Evolutionary conservation across 2,797 vertebrate genomes (phyloP), one percentile per base, ranked within the genome.

Genomic region (Streptopelia turtur): DNA sequence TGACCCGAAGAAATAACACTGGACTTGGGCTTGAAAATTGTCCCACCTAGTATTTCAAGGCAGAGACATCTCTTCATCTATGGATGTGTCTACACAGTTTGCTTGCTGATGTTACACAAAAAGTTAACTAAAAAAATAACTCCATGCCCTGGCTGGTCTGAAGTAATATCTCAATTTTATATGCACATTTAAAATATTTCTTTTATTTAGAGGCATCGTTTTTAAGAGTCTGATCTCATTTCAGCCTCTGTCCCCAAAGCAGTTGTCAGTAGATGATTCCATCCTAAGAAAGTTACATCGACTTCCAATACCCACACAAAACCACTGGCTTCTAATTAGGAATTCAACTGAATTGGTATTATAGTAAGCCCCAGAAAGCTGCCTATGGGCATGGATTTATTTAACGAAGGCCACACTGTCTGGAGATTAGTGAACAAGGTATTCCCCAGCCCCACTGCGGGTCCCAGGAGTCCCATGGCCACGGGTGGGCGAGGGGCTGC

Each of bases 341-440:
- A 95, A 96, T 92, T 87, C 90, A 89, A 72, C 57, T 68, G 83
- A 92, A 89, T 89, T 85, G 87, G 61, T 87, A 95, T 92, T 89
- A 81, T 72, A 93, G 94, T 94, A 79, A 96, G 71, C n/a, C 66
- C 50, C 74, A 76, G 72, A 92, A 95, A 95, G 87, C 69, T 86
- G 92, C 89, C 93, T 83, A 60, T 72, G 77, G 90, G 86, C 90
- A 94, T 28, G 55, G 90, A 93, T 94, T 95, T 94, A 95, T 90
- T 88, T 85, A 93, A 92, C 63, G 88, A 76, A 79, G 87, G 94
- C 76, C 76, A 66, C 14, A 2, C 41, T 69, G 89, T 20, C 78
- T 95, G 72, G 72, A 85, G 92, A 95, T 87, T 60, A 81, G 69
- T 0, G 37, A 94, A 93, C 39, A 68, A 87, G 81, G 86, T 49